Conservation (phyloP, 2,797 vertebrate species). For the Premnoplex brunnescens region DNA sequence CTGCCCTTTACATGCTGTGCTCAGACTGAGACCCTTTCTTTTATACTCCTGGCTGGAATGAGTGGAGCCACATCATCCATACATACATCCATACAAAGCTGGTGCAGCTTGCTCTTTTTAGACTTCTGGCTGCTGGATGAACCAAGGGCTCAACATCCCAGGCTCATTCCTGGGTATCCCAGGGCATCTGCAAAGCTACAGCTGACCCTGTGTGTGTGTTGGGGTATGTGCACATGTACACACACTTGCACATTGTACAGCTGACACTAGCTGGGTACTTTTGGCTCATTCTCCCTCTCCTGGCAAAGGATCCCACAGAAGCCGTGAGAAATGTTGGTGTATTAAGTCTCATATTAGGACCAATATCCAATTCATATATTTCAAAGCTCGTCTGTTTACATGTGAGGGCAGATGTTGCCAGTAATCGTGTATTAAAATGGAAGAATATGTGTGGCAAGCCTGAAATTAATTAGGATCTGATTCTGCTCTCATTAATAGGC, state of each 20-base stretch:
- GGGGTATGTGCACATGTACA: not conserved
- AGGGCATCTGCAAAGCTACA: not conserved
- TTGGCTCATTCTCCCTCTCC: not conserved
- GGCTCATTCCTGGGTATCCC: not conserved
- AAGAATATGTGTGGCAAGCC: not conserved
- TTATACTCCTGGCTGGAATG: not conserved
- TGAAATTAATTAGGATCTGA: constrained; percentile 43
- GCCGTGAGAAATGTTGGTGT: not conserved
- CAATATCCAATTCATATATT: not conserved
- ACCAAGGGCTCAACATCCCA: not conserved
- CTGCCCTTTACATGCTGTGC: fast-evolving
- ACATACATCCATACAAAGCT: not conserved
- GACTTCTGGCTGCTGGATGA: not conserved
- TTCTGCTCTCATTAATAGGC: constrained; percentile 9
- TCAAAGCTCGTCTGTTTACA: not conserved
- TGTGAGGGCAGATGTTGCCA: not conserved
- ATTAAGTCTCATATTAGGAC: not conserved
- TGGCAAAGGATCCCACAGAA: not conserved
- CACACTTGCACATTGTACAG: not conserved
- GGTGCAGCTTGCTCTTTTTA: not conserved
- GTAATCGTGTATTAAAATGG: not conserved
- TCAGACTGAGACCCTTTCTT: not conserved
- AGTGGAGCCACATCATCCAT: not conserved
- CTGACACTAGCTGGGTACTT: not conserved
- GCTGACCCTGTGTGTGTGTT: not conserved